phyloP scores from a whole-genome alignment of 2,113 vertebrate genomes.

The Alethe diademata region DNA sequence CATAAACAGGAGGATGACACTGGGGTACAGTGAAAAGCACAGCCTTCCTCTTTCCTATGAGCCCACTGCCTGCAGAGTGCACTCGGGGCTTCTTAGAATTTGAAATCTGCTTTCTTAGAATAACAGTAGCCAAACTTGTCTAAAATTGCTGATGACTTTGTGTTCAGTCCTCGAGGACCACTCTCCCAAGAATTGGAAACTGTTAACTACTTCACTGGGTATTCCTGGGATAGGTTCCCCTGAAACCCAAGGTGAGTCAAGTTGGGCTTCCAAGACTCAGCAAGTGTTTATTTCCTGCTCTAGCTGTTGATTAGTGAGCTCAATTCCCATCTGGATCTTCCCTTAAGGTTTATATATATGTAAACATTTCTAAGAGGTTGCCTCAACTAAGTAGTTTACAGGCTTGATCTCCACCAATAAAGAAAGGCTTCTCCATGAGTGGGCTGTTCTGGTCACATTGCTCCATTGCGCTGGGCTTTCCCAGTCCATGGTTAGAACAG shows the following conservation, averaged over 20 bases:
- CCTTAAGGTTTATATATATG: not conserved
- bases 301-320: not conserved
- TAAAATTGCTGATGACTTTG: not conserved
- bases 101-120: not conserved
- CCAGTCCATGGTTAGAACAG: not conserved
- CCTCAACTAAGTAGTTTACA: not conserved
- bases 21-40: rapidly evolving
- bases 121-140: not conserved
- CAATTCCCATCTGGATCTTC: not conserved
- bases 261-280: not conserved
- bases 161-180: not conserved
- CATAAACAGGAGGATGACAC: not conserved
- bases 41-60: not conserved
- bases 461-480: not conserved
- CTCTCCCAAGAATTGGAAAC: not conserved
- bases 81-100: not conserved
- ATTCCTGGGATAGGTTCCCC: not conserved
- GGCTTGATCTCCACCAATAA: not conserved
- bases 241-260: not conserved
- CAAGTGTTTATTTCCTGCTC: not conserved
- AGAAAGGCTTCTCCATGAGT: not conserved
- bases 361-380: not conserved
- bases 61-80: not conserved
- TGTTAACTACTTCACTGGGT: not conserved
- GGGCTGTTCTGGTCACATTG: not conserved